phyloP scores from a whole-genome alignment of 1,140 invertebrate species.

The Callitettix versicolor region DNA sequence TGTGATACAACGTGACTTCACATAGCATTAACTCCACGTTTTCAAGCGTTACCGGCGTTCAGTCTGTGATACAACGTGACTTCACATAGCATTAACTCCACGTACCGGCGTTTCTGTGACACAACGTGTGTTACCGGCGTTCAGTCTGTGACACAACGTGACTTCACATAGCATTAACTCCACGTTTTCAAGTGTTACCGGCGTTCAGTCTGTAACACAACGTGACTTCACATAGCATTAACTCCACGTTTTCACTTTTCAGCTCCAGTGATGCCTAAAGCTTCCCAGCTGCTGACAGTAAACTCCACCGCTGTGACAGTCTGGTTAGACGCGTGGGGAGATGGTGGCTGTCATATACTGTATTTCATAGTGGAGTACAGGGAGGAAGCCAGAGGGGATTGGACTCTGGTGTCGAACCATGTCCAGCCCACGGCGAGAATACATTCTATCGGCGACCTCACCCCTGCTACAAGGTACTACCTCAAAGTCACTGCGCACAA shows the following conservation, averaged over 20 bases:
- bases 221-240: no score
- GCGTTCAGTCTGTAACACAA: no score
- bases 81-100: no score
- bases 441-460: conserved; percentile 67
- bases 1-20: no score
- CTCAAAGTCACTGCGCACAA: conserved; percentile 82
- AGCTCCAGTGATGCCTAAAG: conserved; percentile 68
- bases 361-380: conserved; percentile 79
- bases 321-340: conserved; percentile 78
- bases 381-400: conserved; percentile 39
- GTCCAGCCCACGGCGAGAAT: conserved; percentile 64
- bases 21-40: no score
- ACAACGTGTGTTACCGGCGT: no score
- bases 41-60: no score
- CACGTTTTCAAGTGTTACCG: no score
- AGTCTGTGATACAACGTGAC: no score
- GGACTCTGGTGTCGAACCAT: conserved; percentile 63
- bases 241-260: conserved; percentile 30
- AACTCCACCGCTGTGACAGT: conserved; percentile 84
- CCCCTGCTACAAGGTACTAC: conserved; percentile 76
- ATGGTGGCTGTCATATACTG: conserved; percentile 78
- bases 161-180: no score
- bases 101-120: no score
- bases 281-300: conserved; percentile 70
- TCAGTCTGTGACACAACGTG: no score